Evolutionary conservation across 2,888 invertebrate genomes (phyloP).

Genomic region (Chrysolina americana): DNA sequence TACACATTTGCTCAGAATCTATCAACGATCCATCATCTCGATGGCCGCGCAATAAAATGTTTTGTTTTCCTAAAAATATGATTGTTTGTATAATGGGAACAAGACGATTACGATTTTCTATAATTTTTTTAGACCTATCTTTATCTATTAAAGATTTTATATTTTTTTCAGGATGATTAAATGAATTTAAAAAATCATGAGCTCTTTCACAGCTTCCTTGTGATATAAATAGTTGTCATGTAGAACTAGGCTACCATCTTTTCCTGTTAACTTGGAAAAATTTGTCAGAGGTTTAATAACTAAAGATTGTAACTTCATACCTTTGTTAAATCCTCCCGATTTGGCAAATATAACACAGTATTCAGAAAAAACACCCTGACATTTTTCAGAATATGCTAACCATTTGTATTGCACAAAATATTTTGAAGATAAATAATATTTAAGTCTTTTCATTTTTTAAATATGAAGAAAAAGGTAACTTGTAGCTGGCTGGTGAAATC

Average conservation of each 20-base stretch:
- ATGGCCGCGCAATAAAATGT: constrained; percentile 18
- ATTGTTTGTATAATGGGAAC: not conserved
- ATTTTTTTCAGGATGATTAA: not conserved
- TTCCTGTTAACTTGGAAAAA: not conserved
- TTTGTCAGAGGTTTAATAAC: constrained; percentile 1
- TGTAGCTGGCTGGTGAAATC: not conserved
- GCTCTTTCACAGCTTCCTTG: not conserved
- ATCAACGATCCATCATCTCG: constrained; percentile 23
- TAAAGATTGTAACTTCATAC: not conserved
- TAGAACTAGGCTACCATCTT: constrained; percentile 3
- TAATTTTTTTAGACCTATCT: not conserved
- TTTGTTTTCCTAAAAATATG: constrained; percentile 1
- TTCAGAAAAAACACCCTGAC: not conserved
- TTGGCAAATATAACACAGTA: constrained; percentile 5
- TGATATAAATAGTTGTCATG: constrained; percentile 1
- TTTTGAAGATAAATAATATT: not conserved
- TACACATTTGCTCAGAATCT: not conserved
- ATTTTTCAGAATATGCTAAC: constrained; percentile 1
- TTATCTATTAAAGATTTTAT: not conserved
- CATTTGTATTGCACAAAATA: not conserved
- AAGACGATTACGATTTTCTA: not conserved
- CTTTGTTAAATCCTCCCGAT: not conserved
- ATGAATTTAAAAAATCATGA: not conserved
- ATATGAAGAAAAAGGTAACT: not conserved
- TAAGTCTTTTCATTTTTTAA: not conserved